These are phyloP conservation scores for Drosophila siamana DNA, from an alignment of 2,888 invertebrate species.

Conservation along the genomic window DNA sequence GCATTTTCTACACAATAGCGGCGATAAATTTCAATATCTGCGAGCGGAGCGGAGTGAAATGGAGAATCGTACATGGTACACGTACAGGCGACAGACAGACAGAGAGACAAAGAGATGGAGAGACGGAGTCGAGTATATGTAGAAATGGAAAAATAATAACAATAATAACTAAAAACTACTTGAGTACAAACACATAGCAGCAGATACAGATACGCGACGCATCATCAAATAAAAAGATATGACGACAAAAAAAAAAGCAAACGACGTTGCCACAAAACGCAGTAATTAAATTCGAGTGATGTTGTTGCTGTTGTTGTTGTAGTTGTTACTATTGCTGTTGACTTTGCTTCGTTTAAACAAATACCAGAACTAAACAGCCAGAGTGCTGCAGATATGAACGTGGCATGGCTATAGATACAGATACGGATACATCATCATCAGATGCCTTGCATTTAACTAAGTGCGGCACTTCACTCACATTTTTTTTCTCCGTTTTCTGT, in stretches of 20 bases:
- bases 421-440: constrained; percentile 20
- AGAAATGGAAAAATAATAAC: constrained; percentile 79
- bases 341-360: constrained; percentile 53
- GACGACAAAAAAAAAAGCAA: constrained; percentile 34
- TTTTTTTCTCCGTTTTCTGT: constrained; percentile 30
- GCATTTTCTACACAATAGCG: constrained; percentile 75
- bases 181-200: constrained; percentile 27
- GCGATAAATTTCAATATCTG: constrained; percentile 75
- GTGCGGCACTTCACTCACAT: constrained; percentile 37
- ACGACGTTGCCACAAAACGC: constrained; percentile 41
- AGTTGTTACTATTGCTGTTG: constrained; percentile 43
- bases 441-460: constrained; percentile 55
- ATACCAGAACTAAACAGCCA: constrained; percentile 38
- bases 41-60: constrained; percentile 27
- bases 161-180: constrained; percentile 77
- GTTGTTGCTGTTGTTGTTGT: constrained; percentile 33
- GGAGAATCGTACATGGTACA: constrained; percentile 31
- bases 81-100: constrained; percentile 41
- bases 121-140: constrained; percentile 39
- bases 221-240: constrained; percentile 76
- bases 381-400: constrained; percentile 26
- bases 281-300: constrained; percentile 76
- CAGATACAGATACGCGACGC: constrained; percentile 59
- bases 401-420: constrained; percentile 12
- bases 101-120: no score